Evolutionary conservation across 2,113 vertebrate genomes (phyloP).

Genomic region (Dasypus novemcinctus): DNA sequence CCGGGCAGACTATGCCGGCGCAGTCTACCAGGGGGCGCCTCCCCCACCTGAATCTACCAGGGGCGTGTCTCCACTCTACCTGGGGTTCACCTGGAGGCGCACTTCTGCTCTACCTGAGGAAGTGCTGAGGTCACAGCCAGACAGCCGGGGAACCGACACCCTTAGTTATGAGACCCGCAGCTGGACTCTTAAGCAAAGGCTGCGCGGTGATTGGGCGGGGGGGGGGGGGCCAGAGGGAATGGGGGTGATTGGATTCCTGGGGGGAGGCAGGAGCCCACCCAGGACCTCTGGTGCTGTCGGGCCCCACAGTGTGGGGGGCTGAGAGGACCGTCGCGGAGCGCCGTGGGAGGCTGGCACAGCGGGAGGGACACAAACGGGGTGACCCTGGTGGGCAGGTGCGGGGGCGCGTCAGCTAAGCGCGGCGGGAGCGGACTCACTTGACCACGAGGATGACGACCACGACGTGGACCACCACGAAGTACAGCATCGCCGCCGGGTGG

Average conservation of each 20-base stretch:
- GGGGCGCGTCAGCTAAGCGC: rapidly evolving
- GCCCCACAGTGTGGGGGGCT: too few species aligned
- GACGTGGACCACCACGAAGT: slow-evolving; percentile 94
- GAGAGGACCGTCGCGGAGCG: too few species aligned
- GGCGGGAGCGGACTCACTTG: slow-evolving; percentile 85
- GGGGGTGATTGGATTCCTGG: background rate
- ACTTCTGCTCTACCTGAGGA: background rate
- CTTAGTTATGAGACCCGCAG: rapidly evolving
- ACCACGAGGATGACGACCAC: slow-evolving; percentile 94
- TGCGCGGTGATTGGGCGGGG: background rate
- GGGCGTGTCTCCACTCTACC: too few species aligned
- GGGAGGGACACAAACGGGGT: too few species aligned
- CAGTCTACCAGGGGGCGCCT: too few species aligned
- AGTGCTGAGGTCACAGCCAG: background rate
- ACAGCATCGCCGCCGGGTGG: slow-evolving; percentile 87
- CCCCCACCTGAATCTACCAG: too few species aligned
- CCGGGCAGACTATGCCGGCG: too few species aligned
- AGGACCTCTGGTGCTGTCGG: background rate
- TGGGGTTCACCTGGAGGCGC: too few species aligned
- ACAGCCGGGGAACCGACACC: background rate
- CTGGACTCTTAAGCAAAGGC: background rate
- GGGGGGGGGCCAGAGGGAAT: too few species aligned
- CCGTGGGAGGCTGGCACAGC: too few species aligned
- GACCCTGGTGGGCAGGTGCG: too few species aligned
- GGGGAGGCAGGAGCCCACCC: background rate